Conservation (phyloP, 2,888 invertebrate species). For the Eupithecia insigniata region DNA sequence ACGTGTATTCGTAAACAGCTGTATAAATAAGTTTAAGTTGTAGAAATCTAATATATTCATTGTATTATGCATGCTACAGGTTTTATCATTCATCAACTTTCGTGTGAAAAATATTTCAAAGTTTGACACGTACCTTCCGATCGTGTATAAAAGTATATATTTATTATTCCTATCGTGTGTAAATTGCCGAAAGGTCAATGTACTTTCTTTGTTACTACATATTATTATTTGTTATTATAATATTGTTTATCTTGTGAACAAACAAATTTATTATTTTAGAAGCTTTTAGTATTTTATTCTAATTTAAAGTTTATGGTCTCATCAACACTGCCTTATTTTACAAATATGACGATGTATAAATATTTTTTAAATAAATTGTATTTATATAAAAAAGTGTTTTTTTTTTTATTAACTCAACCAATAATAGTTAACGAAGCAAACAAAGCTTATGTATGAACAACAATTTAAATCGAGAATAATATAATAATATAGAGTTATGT, state of each 20-base stretch:
- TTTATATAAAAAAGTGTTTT: neutral
- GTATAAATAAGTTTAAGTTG: conserved; percentile 26
- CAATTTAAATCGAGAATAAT: neutral
- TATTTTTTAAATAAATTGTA: conserved; percentile 17
- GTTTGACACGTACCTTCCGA: conserved; percentile 15
- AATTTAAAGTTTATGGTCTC: conserved; percentile 21
- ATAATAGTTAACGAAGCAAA: neutral
- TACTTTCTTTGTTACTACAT: conserved; percentile 22
- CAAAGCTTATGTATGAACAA: neutral
- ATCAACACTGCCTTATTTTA: conserved; percentile 34
- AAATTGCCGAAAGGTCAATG: conserved; percentile 36
- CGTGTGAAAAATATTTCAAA: conserved; percentile 28
- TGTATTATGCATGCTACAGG: conserved; percentile 4
- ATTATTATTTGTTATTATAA: neutral
- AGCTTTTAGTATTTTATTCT: neutral
- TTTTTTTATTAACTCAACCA: neutral
- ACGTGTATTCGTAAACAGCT: conserved; percentile 11
- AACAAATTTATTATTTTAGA: neutral
- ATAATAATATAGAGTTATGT: neutral
- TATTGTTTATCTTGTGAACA: neutral
- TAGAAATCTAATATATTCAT: conserved; percentile 23
- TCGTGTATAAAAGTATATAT: conserved; percentile 25
- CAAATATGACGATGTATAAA: conserved; percentile 27
- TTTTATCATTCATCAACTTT: conserved; percentile 15
- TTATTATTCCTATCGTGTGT: conserved; percentile 32